Evolutionary conservation across 1,140 invertebrate genomes (phyloP).

Genomic region (Antheraea mylitta): DNA sequence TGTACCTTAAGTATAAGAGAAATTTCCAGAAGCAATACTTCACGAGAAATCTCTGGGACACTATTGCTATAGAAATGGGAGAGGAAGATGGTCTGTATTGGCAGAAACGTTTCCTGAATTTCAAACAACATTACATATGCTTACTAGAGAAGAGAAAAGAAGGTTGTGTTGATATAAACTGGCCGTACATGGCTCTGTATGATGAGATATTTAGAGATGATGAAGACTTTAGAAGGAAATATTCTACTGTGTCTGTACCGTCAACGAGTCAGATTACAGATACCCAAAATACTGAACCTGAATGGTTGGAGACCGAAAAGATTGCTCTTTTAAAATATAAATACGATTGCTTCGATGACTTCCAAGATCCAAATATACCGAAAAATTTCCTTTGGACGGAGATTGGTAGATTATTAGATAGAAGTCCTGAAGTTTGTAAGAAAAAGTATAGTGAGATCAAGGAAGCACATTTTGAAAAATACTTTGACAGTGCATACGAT

Average conservation of each 20-base stretch:
- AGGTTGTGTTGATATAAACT: conserved; percentile 43
- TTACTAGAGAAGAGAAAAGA: conserved; percentile 50
- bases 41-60: conserved; percentile 51
- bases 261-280: not conserved
- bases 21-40: conserved; percentile 38
- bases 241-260: conserved; percentile 6
- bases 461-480: conserved; percentile 44
- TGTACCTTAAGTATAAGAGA: conserved; percentile 58
- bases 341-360: conserved; percentile 67
- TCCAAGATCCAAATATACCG: conserved; percentile 61
- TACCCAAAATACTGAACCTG: conserved; percentile 19
- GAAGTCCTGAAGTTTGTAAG: conserved; percentile 48
- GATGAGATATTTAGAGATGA: conserved; percentile 64
- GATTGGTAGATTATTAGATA: conserved; percentile 58
- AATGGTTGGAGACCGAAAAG: conserved; percentile 50
- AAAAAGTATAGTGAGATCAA: conserved; percentile 51
- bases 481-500: conserved; percentile 47
- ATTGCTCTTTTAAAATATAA: conserved; percentile 62
- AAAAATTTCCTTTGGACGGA: conserved; percentile 65
- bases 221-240: conserved; percentile 55
- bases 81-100: conserved; percentile 59
- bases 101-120: conserved; percentile 68
- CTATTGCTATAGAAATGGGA: conserved; percentile 56
- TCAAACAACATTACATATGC: conserved; percentile 63
- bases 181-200: conserved; percentile 63